These are phyloP conservation scores for Lanius ludovicianus DNA, from an alignment of 2,113 vertebrate species.

Conservation along the genomic window DNA sequence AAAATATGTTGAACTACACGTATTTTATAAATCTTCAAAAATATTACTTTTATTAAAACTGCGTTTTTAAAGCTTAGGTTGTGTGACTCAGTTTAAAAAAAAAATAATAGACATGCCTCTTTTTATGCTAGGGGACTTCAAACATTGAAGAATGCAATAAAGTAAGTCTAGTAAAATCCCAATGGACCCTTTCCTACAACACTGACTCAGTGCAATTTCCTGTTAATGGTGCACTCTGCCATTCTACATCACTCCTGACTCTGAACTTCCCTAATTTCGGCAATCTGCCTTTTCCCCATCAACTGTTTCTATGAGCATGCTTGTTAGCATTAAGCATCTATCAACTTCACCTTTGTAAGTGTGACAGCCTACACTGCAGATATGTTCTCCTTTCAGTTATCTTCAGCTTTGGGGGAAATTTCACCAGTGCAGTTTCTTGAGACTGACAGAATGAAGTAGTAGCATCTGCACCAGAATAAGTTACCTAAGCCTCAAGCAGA, in stretches of 20 bases:
- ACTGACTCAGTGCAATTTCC: not conserved
- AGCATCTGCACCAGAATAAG: not conserved
- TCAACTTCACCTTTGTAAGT: not conserved
- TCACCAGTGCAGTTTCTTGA: not conserved
- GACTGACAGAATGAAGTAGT: not conserved
- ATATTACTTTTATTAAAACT: not conserved
- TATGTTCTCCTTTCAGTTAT: not conserved
- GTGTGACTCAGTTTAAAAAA: not conserved
- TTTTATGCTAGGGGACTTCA: not conserved
- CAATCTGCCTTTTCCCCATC: not conserved
- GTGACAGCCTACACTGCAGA: not conserved
- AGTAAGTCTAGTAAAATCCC: not conserved
- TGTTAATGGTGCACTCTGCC: not conserved
- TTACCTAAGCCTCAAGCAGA: not conserved
- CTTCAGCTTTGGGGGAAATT: not conserved
- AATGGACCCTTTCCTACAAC: not conserved
- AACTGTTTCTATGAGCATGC: not conserved
- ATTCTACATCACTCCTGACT: not conserved
- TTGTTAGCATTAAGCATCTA: not conserved
- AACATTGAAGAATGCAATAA: not conserved
- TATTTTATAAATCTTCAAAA: not conserved
- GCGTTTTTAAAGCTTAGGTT: not conserved
- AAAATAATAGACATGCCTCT: not conserved
- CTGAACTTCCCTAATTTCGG: not conserved
- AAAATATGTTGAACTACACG: not conserved